Base-by-base conservation (phyloP, 2,888 invertebrate species). In the Calliphora vomitoria region DNA sequence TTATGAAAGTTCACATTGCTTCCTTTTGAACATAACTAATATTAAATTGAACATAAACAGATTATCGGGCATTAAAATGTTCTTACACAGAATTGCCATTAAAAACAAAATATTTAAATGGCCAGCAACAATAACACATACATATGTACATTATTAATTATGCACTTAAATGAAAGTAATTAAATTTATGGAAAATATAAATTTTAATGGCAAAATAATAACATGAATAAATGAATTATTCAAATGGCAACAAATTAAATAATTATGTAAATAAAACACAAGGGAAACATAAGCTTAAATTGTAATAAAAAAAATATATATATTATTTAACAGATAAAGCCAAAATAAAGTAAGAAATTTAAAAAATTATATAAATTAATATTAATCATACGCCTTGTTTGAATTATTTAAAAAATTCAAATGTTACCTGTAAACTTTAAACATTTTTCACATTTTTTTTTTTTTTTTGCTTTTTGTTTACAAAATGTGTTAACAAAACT, bases 351-450 rank as follows among this genome's bases (percentile, higher is more conserved):
- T 4, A 13, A 4, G 0, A 31, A 60, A 60, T 31, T 11, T 13
- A 31, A 60, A 31, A 60, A 13, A 25, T 31, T 60, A 18, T 10
- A 50, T 62, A 0, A 50, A 47, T 31, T 44, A n/a, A 76, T 64
- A 64, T 76, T 13, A 64, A 62, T 76, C 64, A 76, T 76, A 64
- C 50, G 75, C 75, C 8, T 20, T 0, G 41, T 38, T 53, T 1
- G 10, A 1, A 20, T 8, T 25, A 13, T 31, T 13, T 68, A 31
- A 4, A 20, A 47, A 44, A 11, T 4, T 44, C 0, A 47, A 0
- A 18, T 20, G 1, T 25, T 1, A 25, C 25, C 25, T 25, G 25
- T 25, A 25, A 25, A 25, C 25, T 25, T 25, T 25, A 50, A 50
- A n/a, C 6, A 6, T 50, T 50, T n/a, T 6, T 50, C 15, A 50